A percentile compares a stretch with the other conserved stretches of the same genome.
phyloP scores from a whole-genome alignment of 2,113 vertebrate genomes.

The Plectropomus leopardus region DNA sequence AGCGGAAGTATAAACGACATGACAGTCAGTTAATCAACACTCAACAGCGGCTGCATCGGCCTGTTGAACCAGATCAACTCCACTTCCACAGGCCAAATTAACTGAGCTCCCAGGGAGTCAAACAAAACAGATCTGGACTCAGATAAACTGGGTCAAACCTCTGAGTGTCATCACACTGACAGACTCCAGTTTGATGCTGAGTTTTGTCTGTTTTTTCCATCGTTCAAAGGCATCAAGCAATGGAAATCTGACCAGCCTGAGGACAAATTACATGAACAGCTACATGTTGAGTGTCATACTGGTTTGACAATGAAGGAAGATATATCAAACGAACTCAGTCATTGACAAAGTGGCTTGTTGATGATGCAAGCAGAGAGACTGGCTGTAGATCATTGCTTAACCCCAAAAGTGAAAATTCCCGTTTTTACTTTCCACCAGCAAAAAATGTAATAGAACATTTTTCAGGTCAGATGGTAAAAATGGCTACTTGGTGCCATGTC shows the following conservation, averaged over 20 bases:
- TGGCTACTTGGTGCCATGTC: neutral
- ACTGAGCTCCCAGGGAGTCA: slow-evolving; percentile 1
- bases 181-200: neutral
- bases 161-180: neutral
- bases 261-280: neutral
- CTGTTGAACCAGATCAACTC: slow-evolving; percentile 33
- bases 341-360: neutral
- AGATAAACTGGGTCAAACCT: neutral
- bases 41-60: neutral
- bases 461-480: neutral
- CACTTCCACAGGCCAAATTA: slow-evolving; percentile 5
- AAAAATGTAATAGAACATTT: neutral
- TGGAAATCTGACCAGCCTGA: neutral
- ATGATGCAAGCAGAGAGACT: neutral
- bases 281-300: neutral
- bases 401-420: neutral
- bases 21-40: slow-evolving; percentile 43
- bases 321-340: neutral
- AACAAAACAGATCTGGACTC: slow-evolving; percentile 12
- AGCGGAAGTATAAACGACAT: slow-evolving; percentile 35
- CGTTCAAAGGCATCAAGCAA: neutral
- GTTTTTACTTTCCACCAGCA: neutral
- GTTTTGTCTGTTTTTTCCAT: neutral
- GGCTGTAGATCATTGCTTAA: neutral
- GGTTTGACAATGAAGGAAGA: neutral